Evolutionary conservation across 2,888 invertebrate species (phyloP).

Genomic region (Neelides folsomi): DNA sequence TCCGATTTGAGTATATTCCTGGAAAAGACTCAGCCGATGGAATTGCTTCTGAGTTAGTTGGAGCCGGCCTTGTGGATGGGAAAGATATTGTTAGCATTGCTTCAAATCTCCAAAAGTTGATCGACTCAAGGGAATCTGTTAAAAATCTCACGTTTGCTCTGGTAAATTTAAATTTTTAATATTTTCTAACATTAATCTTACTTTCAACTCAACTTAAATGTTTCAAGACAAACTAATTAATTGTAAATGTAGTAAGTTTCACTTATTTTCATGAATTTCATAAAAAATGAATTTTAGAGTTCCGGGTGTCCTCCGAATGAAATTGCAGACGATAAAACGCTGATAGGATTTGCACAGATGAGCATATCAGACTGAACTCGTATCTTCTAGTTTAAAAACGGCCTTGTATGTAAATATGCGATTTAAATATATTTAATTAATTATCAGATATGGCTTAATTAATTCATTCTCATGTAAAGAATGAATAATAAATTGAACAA

Average conservation of each 20-base stretch:
- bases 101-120: slow-evolving; percentile 76
- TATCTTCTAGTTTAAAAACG: background rate
- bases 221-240: background rate
- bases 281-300: slow-evolving; percentile 39
- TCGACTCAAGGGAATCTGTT: slow-evolving; percentile 51
- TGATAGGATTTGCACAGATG: slow-evolving; percentile 95
- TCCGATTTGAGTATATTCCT: slow-evolving; percentile 87
- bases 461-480: too few species aligned
- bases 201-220: background rate
- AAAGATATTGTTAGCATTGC: slow-evolving; percentile 86
- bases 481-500: too few species aligned
- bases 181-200: too few species aligned
- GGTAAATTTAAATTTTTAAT: slow-evolving; percentile 40
- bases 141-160: slow-evolving; percentile 68
- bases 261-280: background rate
- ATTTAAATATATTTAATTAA: background rate
- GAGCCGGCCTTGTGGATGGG: slow-evolving; percentile 84
- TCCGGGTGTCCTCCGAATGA: slow-evolving; percentile 59
- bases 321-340: slow-evolving; percentile 80
- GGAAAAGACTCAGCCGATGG: slow-evolving; percentile 83
- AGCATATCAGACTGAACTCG: slow-evolving; percentile 66
- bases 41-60: slow-evolving; percentile 84
- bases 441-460: too few species aligned
- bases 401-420: background rate
- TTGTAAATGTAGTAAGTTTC: background rate